Percentiles rank a stretch among this genome's conserved stretches.
phyloP scores from a whole-genome alignment of 2,797 vertebrate genomes.

The Rhinatrema bivittatum region DNA sequence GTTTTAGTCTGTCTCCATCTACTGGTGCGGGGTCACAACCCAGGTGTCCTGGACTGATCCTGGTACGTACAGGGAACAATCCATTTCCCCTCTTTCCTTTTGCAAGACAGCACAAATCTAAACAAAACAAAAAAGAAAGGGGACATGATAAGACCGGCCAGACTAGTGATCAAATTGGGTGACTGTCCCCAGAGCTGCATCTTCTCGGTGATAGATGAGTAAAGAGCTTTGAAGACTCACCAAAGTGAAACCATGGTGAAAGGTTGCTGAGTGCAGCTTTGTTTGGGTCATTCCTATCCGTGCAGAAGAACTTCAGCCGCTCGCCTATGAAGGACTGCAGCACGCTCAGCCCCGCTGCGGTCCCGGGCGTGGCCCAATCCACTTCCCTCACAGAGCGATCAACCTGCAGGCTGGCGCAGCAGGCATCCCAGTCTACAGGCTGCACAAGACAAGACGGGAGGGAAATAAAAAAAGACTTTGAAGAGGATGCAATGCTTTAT shows the following conservation, averaged over 20 bases:
- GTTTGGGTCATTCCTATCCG: slow-evolving; percentile 75
- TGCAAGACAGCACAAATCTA: too few species aligned
- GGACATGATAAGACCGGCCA: too few species aligned
- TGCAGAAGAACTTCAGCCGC: slow-evolving; percentile 59
- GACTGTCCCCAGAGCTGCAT: too few species aligned
- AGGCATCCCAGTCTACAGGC: slow-evolving; percentile 67
- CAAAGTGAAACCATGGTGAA: slow-evolving; percentile 82
- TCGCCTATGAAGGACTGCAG: slow-evolving; percentile 70
- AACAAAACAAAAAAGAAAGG: too few species aligned
- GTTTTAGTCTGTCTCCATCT: too few species aligned
- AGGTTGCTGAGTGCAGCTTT: slow-evolving; percentile 70
- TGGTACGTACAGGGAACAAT: too few species aligned
- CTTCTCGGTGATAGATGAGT: too few species aligned
- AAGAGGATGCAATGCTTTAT: too few species aligned
- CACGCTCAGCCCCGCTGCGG: slow-evolving; percentile 52
- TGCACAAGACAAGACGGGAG: slow-evolving; percentile 21
- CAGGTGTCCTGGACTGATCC: too few species aligned
- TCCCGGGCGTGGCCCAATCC: slow-evolving; percentile 69
- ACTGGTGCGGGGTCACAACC: too few species aligned
- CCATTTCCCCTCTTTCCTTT: too few species aligned
- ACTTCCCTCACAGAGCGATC: slow-evolving; percentile 64
- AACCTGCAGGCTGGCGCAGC: slow-evolving; percentile 60
- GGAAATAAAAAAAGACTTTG: not conserved
- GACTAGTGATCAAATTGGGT: too few species aligned
- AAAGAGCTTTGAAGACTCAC: slow-evolving; percentile 62